Evolutionary conservation across 2,888 invertebrate genomes (phyloP).

Genomic region (Chamaedrilus cognettii): DNA sequence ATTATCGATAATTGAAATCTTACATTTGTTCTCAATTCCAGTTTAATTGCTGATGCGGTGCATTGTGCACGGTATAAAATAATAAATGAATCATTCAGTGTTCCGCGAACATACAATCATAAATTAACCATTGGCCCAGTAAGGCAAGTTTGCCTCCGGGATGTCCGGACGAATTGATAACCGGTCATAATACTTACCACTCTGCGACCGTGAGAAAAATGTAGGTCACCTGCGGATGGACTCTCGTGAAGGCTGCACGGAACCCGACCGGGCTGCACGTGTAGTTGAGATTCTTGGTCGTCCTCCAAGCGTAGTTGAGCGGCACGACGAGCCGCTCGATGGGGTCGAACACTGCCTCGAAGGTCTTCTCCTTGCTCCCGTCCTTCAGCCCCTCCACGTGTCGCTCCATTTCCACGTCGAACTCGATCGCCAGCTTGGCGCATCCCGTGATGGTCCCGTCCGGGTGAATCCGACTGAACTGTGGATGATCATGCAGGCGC

Average conservation of each 20-base stretch:
- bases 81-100: too few relatives aligned
- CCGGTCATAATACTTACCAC: too few relatives aligned
- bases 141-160: too few relatives aligned
- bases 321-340: slow-evolving; percentile 70
- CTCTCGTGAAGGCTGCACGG: slow-evolving; percentile 47
- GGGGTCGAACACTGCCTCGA: slow-evolving; percentile 47
- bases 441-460: slow-evolving; percentile 78
- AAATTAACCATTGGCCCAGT: too few relatives aligned
- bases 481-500: slow-evolving; percentile 71
- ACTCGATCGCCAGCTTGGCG: slow-evolving; percentile 78
- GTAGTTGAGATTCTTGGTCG: slow-evolving; percentile 80
- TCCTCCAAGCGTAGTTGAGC: slow-evolving; percentile 82
- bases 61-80: too few relatives aligned
- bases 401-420: slow-evolving; percentile 76
- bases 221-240: slow-evolving; percentile 16
- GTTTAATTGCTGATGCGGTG: too few relatives aligned
- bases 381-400: slow-evolving; percentile 58
- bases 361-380: slow-evolving; percentile 42
- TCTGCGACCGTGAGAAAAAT: too few relatives aligned
- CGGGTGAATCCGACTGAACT: slow-evolving; percentile 78
- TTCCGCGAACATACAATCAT: too few relatives aligned
- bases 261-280: slow-evolving; percentile 67
- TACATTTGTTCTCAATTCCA: too few relatives aligned
- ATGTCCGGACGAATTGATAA: too few relatives aligned
- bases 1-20: too few relatives aligned